phyloP scores from a whole-genome alignment of 2,113 vertebrate species.

The Hemiscyllium ocellatum region DNA sequence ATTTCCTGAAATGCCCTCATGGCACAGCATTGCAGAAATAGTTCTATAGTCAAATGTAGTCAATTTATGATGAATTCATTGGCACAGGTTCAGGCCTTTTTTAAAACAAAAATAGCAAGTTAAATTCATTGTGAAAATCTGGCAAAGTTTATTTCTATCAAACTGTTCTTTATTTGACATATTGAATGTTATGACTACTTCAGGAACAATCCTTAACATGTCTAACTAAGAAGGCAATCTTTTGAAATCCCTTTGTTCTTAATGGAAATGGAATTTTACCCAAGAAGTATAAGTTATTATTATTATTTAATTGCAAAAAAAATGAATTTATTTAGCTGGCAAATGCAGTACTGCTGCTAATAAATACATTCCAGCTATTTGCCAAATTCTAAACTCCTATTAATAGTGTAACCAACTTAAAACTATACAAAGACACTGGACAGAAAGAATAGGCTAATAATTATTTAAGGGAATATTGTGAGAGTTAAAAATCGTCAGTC shows the following conservation, averaged over 20 bases:
- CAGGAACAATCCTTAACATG: neutral
- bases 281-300: neutral
- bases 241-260: neutral
- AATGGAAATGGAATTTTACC: neutral
- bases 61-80: constrained; percentile 16
- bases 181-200: constrained; percentile 13
- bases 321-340: neutral
- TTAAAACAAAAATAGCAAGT: neutral
- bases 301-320: neutral
- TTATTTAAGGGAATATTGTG: neutral
- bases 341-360: neutral
- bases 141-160: constrained; percentile 14
- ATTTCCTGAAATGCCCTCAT: neutral
- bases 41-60: neutral
- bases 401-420: neutral
- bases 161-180: constrained; percentile 26
- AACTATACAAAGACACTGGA: neutral
- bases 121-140: constrained; percentile 27
- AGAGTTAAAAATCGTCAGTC: neutral
- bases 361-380: neutral
- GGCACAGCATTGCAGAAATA: neutral
- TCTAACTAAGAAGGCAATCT: neutral
- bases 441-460: neutral
- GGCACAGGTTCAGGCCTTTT: neutral
- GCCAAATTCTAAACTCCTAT: neutral